Percentiles rank a stretch among this genome's conserved stretches.
phyloP scores from a whole-genome alignment of 2,888 invertebrate genomes.

The Erebia epiphron region DNA sequence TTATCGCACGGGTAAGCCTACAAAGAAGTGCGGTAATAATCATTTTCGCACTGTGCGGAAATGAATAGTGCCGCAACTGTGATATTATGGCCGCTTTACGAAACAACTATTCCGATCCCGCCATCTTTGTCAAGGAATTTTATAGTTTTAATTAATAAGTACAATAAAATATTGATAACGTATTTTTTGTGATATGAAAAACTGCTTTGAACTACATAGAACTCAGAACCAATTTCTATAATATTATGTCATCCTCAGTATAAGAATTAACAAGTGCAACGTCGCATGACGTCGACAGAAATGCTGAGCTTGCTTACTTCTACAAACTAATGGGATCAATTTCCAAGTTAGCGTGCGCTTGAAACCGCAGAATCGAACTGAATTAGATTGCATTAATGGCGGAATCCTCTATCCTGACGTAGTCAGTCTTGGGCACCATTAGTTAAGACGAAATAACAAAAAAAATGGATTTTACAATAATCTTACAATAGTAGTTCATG shows the following conservation, averaged over 20 bases:
- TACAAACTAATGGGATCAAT: conserved; percentile 47
- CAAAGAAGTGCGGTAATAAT: no score
- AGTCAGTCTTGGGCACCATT: conserved; percentile 11
- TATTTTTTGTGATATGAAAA: background rate
- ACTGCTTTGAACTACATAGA: background rate
- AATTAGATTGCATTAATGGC: conserved; percentile 48
- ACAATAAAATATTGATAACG: no score
- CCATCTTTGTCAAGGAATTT: no score
- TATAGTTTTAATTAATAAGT: no score
- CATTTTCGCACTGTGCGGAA: no score
- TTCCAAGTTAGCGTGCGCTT: conserved; percentile 46
- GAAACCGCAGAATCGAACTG: conserved; percentile 45
- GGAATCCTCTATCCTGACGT: conserved; percentile 40
- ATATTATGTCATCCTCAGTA: conserved; percentile 22
- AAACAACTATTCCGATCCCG: no score
- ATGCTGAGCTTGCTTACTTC: conserved; percentile 44
- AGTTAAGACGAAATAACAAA: background rate
- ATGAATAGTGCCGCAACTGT: no score
- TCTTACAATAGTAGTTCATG: no score
- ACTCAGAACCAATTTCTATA: conserved; percentile 15
- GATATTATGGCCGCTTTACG: no score
- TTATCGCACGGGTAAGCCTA: no score
- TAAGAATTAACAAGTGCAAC: conserved; percentile 38
- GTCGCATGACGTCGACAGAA: conserved; percentile 39
- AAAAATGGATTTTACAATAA: background rate